These are phyloP conservation scores for Desmodus rotundus DNA, from an alignment of 2,113 vertebrate species.

Conservation along the genomic window DNA sequence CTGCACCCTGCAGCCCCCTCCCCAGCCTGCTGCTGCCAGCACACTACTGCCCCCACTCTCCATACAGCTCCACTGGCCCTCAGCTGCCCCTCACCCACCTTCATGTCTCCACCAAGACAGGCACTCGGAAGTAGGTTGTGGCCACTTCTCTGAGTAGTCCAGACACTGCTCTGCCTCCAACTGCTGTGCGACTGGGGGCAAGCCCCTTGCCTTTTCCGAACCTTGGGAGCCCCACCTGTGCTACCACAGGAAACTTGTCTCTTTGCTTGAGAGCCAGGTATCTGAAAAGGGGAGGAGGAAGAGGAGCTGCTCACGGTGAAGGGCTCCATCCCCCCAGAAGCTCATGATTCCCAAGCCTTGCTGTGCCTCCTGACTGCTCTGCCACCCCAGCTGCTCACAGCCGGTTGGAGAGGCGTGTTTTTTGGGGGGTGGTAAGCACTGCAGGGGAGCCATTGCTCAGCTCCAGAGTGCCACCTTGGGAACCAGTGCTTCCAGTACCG, in stretches of 20 bases:
- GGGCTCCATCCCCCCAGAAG: not conserved
- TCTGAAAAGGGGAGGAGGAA: not conserved
- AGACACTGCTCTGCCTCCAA: not conserved
- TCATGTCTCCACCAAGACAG: not conserved
- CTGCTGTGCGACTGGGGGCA: not conserved
- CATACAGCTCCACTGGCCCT: not conserved
- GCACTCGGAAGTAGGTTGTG: not conserved
- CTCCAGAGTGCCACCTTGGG: not conserved
- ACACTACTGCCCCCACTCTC: rapidly evolving
- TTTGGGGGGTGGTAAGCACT: rapidly evolving
- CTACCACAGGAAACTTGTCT: not conserved
- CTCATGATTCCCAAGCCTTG: not conserved
- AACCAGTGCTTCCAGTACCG: not conserved
- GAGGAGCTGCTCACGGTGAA: not conserved
- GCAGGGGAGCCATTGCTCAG: not conserved
- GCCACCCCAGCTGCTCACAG: not conserved
- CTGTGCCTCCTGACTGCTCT: not conserved
- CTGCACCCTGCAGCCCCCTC: not conserved
- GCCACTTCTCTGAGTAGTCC: not conserved
- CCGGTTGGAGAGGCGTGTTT: not conserved
- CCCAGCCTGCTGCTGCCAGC: not conserved
- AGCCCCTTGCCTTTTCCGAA: not conserved
- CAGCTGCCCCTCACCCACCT: not conserved
- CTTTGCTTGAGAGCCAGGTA: not conserved
- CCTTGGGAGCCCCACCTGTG: not conserved